Evolutionary conservation across 2,113 vertebrate genomes (phyloP), one percentile per base, ranked within the genome.

Genomic region (Scolopax mira): DNA sequence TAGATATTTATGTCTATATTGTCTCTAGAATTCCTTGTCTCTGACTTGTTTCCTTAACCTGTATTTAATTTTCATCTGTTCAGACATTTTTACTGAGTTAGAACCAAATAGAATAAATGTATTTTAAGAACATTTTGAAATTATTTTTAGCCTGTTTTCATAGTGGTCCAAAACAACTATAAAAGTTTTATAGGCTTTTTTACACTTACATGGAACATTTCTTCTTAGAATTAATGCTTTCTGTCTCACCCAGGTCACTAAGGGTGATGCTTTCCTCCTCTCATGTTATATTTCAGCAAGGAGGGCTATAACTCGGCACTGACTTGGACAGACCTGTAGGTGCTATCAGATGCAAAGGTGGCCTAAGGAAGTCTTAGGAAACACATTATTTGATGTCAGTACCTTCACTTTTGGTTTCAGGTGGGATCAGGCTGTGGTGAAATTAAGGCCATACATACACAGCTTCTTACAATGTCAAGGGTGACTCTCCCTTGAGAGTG

Each of bases 31-130:
- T 69, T 83, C 72, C 46, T 86, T 62, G 46, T 79, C 18, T 91
- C 78, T 89, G 60, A 19, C 18, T 80, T 22, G 3, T 66, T 80
- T 93, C 54, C 28, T 88, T 80, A 95, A 86, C 49, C 77, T n/a
- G 15, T 37, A 25, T 66, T 57, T 70, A 44, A 17, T 77, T 88
- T 73, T 88, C 41, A 52, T 44, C 60, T 80, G 13, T 17, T 70
- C 37, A 70, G 58, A 54, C 5, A 12, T 70, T 90, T 78, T 86
- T 80, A 60, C 42, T n/a, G 52, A 41, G 27, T 66, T 39, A 58
- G 31, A 73, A n/a, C 48, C 60, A 52, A 71, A 77, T 42, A 57
- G 42, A 79, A 60, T 42, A 35, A 64, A 8, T 48, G 16, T 13
- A 54, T 82, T 49, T 75, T 16, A 81, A 66, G 54, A 85, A 79